These are phyloP conservation scores for Antrozous pallidus DNA, from an alignment of 2,797 vertebrate species.

Conservation along the genomic window DNA sequence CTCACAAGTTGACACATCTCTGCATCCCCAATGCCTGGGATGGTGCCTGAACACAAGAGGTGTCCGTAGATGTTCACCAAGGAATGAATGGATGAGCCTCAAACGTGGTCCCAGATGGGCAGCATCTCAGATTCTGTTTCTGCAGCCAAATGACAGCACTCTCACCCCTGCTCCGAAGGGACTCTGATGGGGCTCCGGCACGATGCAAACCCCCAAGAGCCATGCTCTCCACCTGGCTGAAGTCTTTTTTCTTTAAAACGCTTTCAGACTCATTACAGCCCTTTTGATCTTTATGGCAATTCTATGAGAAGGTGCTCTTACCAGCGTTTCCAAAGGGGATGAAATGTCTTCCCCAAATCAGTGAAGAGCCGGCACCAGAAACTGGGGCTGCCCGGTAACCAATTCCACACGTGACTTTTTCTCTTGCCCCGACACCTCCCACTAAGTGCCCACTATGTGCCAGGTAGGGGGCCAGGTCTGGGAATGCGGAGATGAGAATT, in stretches of 20 bases:
- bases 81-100: background rate
- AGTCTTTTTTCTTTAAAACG: background rate
- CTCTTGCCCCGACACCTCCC: background rate
- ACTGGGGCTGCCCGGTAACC: background rate
- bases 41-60: background rate
- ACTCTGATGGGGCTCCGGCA: background rate
- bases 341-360: background rate
- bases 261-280: background rate
- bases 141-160: background rate
- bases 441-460: background rate
- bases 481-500: background rate
- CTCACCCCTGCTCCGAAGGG: background rate
- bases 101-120: background rate
- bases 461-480: background rate
- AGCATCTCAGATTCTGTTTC: background rate
- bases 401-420: background rate
- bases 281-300: background rate
- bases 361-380: background rate
- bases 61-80: background rate
- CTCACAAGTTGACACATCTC: background rate
- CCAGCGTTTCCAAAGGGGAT: background rate
- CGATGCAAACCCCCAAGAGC: background rate
- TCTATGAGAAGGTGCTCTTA: background rate
- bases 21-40: background rate
- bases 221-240: background rate